These are phyloP conservation scores for Sarcophaga rosellei DNA, from an alignment of 2,888 invertebrate genomes.

Conservation along the genomic window DNA sequence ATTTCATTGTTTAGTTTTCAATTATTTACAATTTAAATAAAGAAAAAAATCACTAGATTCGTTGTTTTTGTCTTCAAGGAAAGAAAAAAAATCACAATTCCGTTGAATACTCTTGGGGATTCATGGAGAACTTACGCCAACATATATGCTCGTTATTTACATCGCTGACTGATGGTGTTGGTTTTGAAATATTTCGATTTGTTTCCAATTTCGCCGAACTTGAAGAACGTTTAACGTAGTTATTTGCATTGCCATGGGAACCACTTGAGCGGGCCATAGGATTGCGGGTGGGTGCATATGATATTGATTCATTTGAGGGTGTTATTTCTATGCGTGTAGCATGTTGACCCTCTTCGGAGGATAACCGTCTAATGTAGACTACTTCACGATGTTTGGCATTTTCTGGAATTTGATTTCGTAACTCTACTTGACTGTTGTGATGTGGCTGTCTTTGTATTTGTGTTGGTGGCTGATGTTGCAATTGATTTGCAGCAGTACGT, in stretches of 20 bases:
- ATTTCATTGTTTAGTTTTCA: background rate
- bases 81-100: slow-evolving; percentile 77
- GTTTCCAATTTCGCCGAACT: slow-evolving; percentile 70
- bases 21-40: slow-evolving; percentile 53
- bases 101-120: slow-evolving; percentile 81
- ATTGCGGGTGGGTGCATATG: slow-evolving; percentile 74
- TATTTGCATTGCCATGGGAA: slow-evolving; percentile 56
- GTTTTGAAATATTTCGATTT: slow-evolving; percentile 69
- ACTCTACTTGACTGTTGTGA: slow-evolving; percentile 61
- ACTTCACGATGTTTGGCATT: slow-evolving; percentile 78
- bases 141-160: slow-evolving; percentile 82
- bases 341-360: slow-evolving; percentile 78
- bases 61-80: slow-evolving; percentile 52
- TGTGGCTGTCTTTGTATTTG: slow-evolving; percentile 56
- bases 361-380: slow-evolving; percentile 78
- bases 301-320: slow-evolving; percentile 79
- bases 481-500: slow-evolving; percentile 63
- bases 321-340: slow-evolving; percentile 80
- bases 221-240: slow-evolving; percentile 74
- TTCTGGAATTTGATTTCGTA: slow-evolving; percentile 50
- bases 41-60: slow-evolving; percentile 65
- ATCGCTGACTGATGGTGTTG: slow-evolving; percentile 71
- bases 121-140: slow-evolving; percentile 82
- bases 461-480: slow-evolving; percentile 39
- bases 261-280: slow-evolving; percentile 75